These are phyloP conservation scores for Takifugu bimaculatus DNA, from an alignment of 2,113 vertebrate genomes.

Conservation along the genomic window DNA sequence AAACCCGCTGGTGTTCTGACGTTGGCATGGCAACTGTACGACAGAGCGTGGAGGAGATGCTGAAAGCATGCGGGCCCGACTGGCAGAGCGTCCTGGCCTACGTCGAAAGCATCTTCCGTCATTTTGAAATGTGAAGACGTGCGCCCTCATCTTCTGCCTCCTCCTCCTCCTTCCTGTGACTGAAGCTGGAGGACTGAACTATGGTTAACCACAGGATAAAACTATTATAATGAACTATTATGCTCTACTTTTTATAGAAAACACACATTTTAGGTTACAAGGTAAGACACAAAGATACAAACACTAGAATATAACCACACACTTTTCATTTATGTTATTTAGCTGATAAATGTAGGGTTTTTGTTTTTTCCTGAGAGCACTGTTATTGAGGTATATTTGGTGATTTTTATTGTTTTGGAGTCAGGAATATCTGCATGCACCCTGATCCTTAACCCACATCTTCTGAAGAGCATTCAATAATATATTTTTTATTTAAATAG, in stretches of 20 bases:
- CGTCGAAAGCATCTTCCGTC: constrained; percentile 74
- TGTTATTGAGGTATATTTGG: constrained; percentile 10
- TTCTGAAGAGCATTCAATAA: constrained; percentile 11
- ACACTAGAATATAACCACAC: background rate
- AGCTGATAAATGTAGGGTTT: constrained; percentile 30
- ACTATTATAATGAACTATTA: background rate
- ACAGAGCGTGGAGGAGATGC: constrained; percentile 72
- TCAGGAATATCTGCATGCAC: constrained; percentile 29
- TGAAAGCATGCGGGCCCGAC: constrained; percentile 69
- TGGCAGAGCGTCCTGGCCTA: constrained; percentile 76
- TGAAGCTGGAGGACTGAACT: constrained; percentile 1
- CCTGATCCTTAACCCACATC: constrained; percentile 1
- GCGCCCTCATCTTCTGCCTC: background rate
- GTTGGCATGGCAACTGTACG: constrained; percentile 1
- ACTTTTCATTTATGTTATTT: constrained; percentile 10
- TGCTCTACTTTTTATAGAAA: too few species aligned
- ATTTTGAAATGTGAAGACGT: constrained; percentile 71
- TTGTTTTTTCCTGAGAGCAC: background rate
- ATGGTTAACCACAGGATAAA: constrained; percentile 9
- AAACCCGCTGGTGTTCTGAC: background rate
- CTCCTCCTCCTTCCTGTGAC: constrained; percentile 1
- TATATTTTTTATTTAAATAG: background rate
- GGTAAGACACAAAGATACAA: too few species aligned
- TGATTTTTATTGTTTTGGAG: constrained; percentile 11
- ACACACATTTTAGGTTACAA: too few species aligned